A percentile compares a stretch with the other conserved stretches of the same genome.
Evolutionary conservation across 2,113 vertebrate species (phyloP).

Genomic region (Cynopterus brachyotis): DNA sequence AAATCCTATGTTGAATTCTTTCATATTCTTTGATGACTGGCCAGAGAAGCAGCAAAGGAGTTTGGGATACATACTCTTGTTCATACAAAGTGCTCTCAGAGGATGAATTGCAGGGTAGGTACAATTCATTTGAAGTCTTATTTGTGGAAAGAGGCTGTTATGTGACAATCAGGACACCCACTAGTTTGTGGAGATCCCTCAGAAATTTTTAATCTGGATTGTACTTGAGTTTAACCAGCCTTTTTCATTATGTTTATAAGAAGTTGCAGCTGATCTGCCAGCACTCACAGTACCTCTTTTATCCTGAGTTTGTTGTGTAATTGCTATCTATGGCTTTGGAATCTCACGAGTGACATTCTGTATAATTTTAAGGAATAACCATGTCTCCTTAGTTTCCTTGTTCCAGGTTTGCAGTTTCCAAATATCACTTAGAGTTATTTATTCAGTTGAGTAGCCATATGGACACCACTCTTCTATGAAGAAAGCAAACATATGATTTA

Average conservation of each 20-base stretch:
- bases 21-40: constrained; percentile 16
- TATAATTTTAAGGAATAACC: constrained; percentile 70
- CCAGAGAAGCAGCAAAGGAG: constrained; percentile 48
- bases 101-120: background rate
- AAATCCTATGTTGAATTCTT: background rate
- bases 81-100: background rate
- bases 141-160: constrained; percentile 35
- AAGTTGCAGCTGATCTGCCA: constrained; percentile 31
- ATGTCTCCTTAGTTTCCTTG: constrained; percentile 13
- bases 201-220: constrained; percentile 50
- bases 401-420: constrained; percentile 77
- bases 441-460: constrained; percentile 27
- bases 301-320: background rate
- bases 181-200: constrained; percentile 71
- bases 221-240: background rate
- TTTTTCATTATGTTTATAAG: background rate
- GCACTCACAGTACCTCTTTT: background rate
- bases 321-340: constrained; percentile 50
- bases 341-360: constrained; percentile 27
- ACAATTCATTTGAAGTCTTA: constrained; percentile 43
- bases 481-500: constrained; percentile 40
- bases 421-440: constrained; percentile 32
- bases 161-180: constrained; percentile 63
- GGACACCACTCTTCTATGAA: constrained; percentile 27
- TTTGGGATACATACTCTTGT: background rate